phyloP scores from a whole-genome alignment of 2,888 invertebrate species.

The Hedya salicella region DNA sequence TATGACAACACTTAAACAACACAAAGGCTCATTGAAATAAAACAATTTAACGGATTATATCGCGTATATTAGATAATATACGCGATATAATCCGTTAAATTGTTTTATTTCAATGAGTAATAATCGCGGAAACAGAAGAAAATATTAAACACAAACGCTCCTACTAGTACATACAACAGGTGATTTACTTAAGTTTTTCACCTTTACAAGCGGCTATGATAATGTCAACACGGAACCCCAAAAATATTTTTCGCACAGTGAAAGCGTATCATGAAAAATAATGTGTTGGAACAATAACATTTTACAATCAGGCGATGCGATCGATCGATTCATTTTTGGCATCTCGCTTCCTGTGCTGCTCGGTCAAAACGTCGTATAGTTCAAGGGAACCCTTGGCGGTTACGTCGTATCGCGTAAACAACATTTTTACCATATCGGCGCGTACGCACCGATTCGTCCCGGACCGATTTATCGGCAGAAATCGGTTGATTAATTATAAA shows the following conservation, averaged over 20 bases:
- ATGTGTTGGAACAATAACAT: slow-evolving; percentile 58
- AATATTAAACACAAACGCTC: too few species aligned
- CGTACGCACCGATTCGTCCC: slow-evolving; percentile 58
- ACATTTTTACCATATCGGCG: neutral
- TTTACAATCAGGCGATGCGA: slow-evolving; percentile 53
- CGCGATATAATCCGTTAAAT: too few species aligned
- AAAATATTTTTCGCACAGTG: slow-evolving; percentile 41
- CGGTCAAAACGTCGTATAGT: neutral
- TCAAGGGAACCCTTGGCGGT: neutral
- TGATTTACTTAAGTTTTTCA: too few species aligned
- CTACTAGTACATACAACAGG: too few species aligned
- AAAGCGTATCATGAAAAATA: slow-evolving; percentile 52
- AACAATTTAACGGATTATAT: too few species aligned
- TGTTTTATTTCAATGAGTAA: too few species aligned
- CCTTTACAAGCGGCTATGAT: too few species aligned
- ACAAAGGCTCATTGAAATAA: too few species aligned
- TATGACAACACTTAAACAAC: too few species aligned
- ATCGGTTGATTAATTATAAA: slow-evolving; percentile 59
- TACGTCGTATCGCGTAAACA: slow-evolving; percentile 3
- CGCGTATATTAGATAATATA: too few species aligned
- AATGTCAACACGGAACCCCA: slow-evolving; percentile 22
- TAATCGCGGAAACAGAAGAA: too few species aligned
- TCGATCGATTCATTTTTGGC: slow-evolving; percentile 64
- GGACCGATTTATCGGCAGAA: slow-evolving; percentile 68
- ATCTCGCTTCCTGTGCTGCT: slow-evolving; percentile 43